phyloP scores from a whole-genome alignment of 1,140 invertebrate species.

The Ditylenchus dipsaci region DNA sequence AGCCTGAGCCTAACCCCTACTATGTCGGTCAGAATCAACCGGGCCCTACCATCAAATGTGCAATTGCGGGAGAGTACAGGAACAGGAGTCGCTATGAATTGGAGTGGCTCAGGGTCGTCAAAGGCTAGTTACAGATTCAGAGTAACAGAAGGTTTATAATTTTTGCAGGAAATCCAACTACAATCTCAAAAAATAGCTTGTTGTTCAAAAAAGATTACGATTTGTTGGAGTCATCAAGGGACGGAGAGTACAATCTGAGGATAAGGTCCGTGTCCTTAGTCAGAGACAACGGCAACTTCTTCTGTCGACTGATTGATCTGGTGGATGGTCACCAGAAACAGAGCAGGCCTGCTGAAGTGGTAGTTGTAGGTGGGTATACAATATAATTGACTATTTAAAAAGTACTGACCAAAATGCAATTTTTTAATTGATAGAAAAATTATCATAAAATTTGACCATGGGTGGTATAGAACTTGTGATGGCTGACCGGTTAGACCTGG shows the following conservation, averaged over 20 bases:
- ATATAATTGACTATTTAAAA: background rate
- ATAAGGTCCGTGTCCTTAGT: slow-evolving; percentile 28
- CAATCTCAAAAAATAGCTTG: background rate
- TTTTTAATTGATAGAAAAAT: too few species aligned
- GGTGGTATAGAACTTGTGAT: too few species aligned
- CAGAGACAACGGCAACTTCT: slow-evolving; percentile 38
- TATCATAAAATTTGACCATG: too few species aligned
- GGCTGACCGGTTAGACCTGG: too few species aligned
- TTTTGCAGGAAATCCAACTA: background rate
- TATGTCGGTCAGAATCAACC: slow-evolving; percentile 21
- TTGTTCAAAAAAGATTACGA: slow-evolving; percentile 4
- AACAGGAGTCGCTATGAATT: slow-evolving; percentile 29
- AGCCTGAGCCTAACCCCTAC: slow-evolving; percentile 27
- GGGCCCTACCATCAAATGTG: slow-evolving; percentile 21
- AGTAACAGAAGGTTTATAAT: background rate
- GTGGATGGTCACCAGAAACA: slow-evolving; percentile 24
- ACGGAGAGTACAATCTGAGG: slow-evolving; percentile 34
- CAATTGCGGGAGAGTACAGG: slow-evolving; percentile 24
- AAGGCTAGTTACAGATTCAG: background rate
- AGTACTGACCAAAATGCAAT: background rate
- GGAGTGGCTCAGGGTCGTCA: slow-evolving; percentile 30
- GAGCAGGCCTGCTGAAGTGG: slow-evolving; percentile 29
- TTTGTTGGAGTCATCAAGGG: background rate
- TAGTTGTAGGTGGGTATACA: slow-evolving; percentile 34
- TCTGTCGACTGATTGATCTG: slow-evolving; percentile 28